Evolutionary conservation across 2,797 vertebrate genomes (phyloP).

Genomic region (Taeniopygia guttata): DNA sequence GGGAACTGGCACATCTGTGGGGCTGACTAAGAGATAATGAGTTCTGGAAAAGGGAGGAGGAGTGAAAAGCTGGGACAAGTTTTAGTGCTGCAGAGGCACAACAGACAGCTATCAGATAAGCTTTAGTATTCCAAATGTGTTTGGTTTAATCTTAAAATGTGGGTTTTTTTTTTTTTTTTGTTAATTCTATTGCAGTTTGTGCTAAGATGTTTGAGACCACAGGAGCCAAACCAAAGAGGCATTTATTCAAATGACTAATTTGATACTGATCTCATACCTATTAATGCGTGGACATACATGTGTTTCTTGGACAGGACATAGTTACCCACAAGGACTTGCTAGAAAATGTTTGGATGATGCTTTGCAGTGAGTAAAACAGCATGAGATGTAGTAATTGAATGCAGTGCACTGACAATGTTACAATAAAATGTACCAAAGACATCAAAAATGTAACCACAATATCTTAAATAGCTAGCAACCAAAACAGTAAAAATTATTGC

Average conservation of each 20-base stretch:
- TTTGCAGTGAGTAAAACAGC: conserved; percentile 49
- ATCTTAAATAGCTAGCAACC: conserved; percentile 34
- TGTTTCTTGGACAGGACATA: neutral
- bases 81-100: neutral
- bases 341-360: neutral
- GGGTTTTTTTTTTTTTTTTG: neutral
- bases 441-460: conserved; percentile 51
- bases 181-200: neutral
- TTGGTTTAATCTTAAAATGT: neutral
- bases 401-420: conserved; percentile 30
- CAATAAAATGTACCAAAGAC: conserved; percentile 37
- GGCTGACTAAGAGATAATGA: neutral
- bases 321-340: conserved; percentile 27
- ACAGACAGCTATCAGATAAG: neutral
- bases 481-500: conserved; percentile 37
- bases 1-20: neutral
- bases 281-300: neutral
- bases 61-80: neutral
- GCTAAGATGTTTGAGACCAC: neutral
- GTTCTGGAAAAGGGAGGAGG: neutral
- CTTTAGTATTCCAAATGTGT: neutral
- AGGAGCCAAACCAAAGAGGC: neutral
- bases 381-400: conserved; percentile 50
- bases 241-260: neutral
- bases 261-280: neutral